phyloP scores from a whole-genome alignment of 2,888 invertebrate genomes.

The Dolichomitus sp. region DNA sequence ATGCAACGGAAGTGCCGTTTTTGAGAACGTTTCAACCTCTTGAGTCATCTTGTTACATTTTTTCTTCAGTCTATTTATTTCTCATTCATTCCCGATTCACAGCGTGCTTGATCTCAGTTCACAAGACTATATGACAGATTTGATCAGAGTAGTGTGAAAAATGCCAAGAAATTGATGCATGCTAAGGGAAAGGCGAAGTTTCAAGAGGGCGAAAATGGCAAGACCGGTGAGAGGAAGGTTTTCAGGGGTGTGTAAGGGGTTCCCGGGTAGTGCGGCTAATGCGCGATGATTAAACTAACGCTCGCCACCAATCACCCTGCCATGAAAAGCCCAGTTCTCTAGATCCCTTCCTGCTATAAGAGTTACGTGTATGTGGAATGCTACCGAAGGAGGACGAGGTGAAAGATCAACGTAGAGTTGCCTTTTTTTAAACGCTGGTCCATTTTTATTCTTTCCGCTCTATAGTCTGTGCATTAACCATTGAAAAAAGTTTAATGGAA shows the following conservation, averaged over 20 bases:
- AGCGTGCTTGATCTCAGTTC: constrained; percentile 1
- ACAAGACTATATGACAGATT: constrained; percentile 15
- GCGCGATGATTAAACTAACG: constrained; percentile 86
- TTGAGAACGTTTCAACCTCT: constrained; percentile 26
- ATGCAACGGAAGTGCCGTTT: constrained; percentile 20
- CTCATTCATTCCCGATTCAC: constrained; percentile 64
- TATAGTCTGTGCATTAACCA: constrained; percentile 16
- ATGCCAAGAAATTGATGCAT: constrained; percentile 55
- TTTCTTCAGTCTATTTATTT: constrained; percentile 39
- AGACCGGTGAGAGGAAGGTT: constrained; percentile 59
- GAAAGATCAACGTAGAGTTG: constrained; percentile 32
- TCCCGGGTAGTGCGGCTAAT: constrained; percentile 79
- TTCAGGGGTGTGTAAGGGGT: constrained; percentile 54
- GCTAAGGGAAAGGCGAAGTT: constrained; percentile 49
- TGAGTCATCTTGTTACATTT: not conserved
- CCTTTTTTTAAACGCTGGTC: constrained; percentile 9
- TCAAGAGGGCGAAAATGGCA: constrained; percentile 54
- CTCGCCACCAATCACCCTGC: constrained; percentile 85
- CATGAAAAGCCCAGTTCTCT: constrained; percentile 81
- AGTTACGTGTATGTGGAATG: constrained; percentile 37
- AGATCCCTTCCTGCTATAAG: constrained; percentile 32
- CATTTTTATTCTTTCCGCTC: not conserved
- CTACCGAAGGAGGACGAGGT: constrained; percentile 48
- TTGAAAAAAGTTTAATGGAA: not conserved
- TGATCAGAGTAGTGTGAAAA: constrained; percentile 20